Conservation (phyloP, 2,888 invertebrate species). For the Cosmopolites sordidus region DNA sequence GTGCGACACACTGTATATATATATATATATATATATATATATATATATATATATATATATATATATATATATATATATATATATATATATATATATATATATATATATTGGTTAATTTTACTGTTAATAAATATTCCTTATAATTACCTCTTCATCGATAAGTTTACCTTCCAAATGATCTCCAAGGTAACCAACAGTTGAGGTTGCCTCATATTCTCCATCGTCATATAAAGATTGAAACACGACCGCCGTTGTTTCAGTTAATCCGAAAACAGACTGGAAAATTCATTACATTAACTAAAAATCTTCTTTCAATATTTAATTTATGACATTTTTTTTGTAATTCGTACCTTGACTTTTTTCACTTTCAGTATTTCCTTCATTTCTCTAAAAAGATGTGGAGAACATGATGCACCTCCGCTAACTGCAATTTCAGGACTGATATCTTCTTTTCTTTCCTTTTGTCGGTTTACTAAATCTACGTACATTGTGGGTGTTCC, state of each 20-base stretch:
- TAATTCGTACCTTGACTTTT: conserved; percentile 51
- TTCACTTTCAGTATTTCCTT: conserved; percentile 49
- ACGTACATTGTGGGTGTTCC: conserved; percentile 88
- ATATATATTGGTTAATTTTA: too few relatives aligned
- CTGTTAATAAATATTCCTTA: background rate
- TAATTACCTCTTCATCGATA: conserved; percentile 50
- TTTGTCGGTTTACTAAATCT: conserved; percentile 60
- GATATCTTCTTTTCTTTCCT: conserved; percentile 48
- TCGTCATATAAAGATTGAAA: conserved; percentile 56
- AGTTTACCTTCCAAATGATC: conserved; percentile 62
- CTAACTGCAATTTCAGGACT: conserved; percentile 57
- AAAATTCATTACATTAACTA: background rate
- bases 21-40: too few relatives aligned
- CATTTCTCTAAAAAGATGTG: conserved; percentile 55
- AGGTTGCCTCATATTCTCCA: conserved; percentile 44
- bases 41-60: too few relatives aligned
- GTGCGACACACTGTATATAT: too few relatives aligned
- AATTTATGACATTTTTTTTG: too few relatives aligned
- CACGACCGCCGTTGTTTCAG: conserved; percentile 54
- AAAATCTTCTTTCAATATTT: too few relatives aligned
- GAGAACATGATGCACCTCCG: conserved; percentile 71
- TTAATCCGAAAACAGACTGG: conserved; percentile 59
- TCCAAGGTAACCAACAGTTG: conserved; percentile 54
- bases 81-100: too few relatives aligned
- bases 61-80: too few relatives aligned